These are phyloP conservation scores for Metacarcinus magister DNA, from an alignment of 2,888 invertebrate genomes.

Conservation along the genomic window DNA sequence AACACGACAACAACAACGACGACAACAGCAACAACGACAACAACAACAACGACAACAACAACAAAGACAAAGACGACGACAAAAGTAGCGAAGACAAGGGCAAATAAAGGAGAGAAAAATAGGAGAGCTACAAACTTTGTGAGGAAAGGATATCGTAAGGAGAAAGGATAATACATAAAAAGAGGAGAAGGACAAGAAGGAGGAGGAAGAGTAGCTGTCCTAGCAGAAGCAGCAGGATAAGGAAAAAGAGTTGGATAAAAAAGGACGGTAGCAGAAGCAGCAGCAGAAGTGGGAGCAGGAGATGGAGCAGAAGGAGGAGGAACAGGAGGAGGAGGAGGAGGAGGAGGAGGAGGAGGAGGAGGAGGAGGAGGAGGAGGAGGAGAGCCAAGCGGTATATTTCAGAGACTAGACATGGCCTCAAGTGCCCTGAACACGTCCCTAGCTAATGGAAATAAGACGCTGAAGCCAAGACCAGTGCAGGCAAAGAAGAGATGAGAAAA, in stretches of 20 bases:
- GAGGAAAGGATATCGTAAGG: background rate
- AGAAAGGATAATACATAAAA: background rate
- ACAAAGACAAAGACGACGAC: background rate
- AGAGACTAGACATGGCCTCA: background rate
- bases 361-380: background rate
- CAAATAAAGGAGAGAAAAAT: too few species aligned
- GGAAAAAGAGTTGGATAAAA: background rate
- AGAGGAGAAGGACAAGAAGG: background rate
- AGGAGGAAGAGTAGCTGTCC: background rate
- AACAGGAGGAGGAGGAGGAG: slow-evolving; percentile 4
- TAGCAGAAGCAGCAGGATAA: background rate
- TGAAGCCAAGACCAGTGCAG: background rate
- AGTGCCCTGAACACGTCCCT: background rate
- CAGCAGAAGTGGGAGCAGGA: background rate
- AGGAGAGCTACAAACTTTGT: too few species aligned
- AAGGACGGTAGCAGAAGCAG: background rate
- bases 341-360: slow-evolving; percentile 26
- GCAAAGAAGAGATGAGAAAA: background rate
- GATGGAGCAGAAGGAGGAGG: background rate
- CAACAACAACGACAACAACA: background rate
- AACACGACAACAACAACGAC: too few species aligned
- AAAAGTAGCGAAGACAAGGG: background rate
- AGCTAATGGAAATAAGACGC: background rate
- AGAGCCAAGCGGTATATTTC: background rate
- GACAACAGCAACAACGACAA: background rate